phyloP scores from a whole-genome alignment of 2,113 vertebrate genomes.

The Epinephelus lanceolatus region DNA sequence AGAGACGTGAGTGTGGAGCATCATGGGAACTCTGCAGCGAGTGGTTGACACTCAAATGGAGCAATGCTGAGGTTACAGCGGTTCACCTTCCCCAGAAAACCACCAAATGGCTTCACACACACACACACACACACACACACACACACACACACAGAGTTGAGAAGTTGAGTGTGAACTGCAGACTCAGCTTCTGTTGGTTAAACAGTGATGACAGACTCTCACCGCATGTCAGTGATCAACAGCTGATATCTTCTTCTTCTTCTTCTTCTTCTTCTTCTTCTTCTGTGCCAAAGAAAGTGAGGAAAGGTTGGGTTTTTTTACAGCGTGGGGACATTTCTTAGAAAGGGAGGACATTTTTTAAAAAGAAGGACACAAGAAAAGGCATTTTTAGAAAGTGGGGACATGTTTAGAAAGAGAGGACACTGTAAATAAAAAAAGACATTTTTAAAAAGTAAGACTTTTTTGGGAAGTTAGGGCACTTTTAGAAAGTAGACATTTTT shows the following conservation, averaged over 20 bases:
- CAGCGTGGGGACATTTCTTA: no score
- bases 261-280: no score
- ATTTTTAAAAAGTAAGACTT: no score
- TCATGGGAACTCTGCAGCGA: constrained; percentile 35
- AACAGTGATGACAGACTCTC: not conserved
- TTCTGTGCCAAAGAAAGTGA: not conserved
- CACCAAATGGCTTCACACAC: constrained; percentile 41
- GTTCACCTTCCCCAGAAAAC: constrained; percentile 16
- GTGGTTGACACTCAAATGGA: constrained; percentile 35
- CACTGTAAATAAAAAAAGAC: no score
- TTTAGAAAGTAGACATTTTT: no score
- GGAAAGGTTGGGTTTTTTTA: no score
- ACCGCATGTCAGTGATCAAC: not conserved
- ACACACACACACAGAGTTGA: not conserved
- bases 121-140: constrained; percentile 17
- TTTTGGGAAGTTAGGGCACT: no score
- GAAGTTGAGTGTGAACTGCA: not conserved
- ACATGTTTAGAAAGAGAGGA: no score
- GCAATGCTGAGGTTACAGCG: constrained; percentile 32
- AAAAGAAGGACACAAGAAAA: no score
- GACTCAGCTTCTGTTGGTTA: constrained; percentile 8
- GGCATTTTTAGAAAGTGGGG: no score
- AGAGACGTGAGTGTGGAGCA: not conserved
- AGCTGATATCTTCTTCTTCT: not conserved
- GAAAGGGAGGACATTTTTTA: no score